These are phyloP conservation scores for Nycticorax nycticorax DNA, from an alignment of 2,113 vertebrate species.

Conservation along the genomic window DNA sequence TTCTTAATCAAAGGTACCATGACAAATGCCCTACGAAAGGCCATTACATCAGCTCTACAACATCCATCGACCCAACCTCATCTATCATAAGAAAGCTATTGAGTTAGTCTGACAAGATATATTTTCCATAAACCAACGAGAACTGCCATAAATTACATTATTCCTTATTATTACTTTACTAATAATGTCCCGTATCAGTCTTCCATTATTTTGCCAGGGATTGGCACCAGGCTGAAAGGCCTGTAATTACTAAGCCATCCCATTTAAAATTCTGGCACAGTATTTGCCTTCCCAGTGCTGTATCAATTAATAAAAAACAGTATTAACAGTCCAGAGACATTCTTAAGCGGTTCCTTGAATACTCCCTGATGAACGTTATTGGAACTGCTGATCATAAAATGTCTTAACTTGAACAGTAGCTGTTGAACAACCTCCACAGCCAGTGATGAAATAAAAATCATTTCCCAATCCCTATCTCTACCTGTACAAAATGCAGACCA, in stretches of 20 bases:
- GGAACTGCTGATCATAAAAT: constrained; percentile 23
- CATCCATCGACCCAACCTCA: background rate
- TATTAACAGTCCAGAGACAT: constrained; percentile 38
- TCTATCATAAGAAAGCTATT: constrained; percentile 7
- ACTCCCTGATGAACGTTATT: constrained; percentile 26
- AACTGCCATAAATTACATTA: constrained; percentile 54
- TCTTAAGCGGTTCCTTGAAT: constrained; percentile 28
- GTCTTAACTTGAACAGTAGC: background rate
- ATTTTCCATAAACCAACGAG: constrained; percentile 41
- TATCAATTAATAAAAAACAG: constrained; percentile 56
- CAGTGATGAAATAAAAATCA: background rate
- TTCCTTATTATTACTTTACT: constrained; percentile 48
- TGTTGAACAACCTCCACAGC: background rate
- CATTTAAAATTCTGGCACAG: constrained; percentile 59
- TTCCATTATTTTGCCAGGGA: constrained; percentile 41
- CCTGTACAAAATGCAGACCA: background rate
- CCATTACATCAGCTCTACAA: constrained; percentile 40
- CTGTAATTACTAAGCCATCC: constrained; percentile 34
- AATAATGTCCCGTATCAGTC: constrained; percentile 20
- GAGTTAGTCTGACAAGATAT: constrained; percentile 25
- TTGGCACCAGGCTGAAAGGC: constrained; percentile 29
- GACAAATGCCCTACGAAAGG: constrained; percentile 23
- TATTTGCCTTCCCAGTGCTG: constrained; percentile 8
- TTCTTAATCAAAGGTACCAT: constrained; percentile 34
- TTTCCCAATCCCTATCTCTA: background rate